These are phyloP conservation scores for Propithecus perrieri DNA, from an alignment of 2,797 vertebrate genomes.

Conservation along the genomic window DNA sequence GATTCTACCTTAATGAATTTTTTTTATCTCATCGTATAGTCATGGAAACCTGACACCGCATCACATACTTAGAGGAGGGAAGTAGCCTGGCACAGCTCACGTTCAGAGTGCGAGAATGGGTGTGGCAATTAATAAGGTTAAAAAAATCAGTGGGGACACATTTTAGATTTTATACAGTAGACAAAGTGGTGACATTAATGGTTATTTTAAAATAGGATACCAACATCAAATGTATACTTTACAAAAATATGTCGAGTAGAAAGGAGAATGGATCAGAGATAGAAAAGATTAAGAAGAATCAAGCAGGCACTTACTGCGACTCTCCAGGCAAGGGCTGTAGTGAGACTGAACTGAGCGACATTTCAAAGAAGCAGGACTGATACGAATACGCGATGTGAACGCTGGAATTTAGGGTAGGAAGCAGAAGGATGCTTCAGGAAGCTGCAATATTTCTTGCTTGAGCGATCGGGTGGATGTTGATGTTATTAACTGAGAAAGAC, in stretches of 20 bases:
- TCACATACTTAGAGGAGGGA: not conserved
- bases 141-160: not conserved
- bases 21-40: not conserved
- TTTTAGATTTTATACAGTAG: not conserved
- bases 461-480: not conserved
- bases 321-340: not conserved
- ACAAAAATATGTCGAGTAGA: not conserved
- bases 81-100: not conserved
- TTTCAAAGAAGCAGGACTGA: not conserved
- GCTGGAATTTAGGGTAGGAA: not conserved
- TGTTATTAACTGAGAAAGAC: constrained; percentile 68
- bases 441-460: constrained; percentile 16
- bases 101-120: not conserved
- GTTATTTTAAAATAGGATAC: not conserved
- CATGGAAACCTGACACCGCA: not conserved
- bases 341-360: not conserved
- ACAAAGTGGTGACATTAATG: not conserved
- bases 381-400: not conserved
- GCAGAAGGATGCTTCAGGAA: not conserved
- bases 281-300: not conserved
- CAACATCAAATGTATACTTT: not conserved
- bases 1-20: not conserved
- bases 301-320: not conserved
- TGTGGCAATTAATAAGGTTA: not conserved
- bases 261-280: not conserved